Conservation (phyloP, 2,888 invertebrate genomes). For the Polyommatus icarus region DNA sequence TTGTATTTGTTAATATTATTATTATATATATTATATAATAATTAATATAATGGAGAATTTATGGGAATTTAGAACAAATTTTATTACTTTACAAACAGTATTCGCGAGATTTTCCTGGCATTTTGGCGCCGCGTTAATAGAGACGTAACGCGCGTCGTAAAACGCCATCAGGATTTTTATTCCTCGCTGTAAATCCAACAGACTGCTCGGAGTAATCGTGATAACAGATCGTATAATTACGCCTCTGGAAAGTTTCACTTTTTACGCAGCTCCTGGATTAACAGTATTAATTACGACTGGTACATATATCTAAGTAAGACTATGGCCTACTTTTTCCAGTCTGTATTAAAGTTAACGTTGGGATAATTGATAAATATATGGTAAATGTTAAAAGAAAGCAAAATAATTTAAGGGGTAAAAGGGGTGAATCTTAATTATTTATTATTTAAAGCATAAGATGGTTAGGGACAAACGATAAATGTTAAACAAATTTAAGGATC, state of each 20-base stretch:
- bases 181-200: slow-evolving; percentile 13
- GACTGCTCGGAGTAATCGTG: neutral
- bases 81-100: neutral
- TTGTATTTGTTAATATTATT: too few species aligned
- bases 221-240: neutral
- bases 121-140: slow-evolving; percentile 16
- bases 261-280: neutral
- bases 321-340: neutral
- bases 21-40: too few species aligned
- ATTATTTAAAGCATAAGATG: too few species aligned
- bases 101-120: neutral
- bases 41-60: too few species aligned
- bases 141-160: slow-evolving; percentile 25
- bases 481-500: too few species aligned
- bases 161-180: slow-evolving; percentile 17
- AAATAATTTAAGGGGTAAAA: too few species aligned
- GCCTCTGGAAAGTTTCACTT: neutral
- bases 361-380: too few species aligned
- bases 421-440: too few species aligned
- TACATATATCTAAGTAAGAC: neutral
- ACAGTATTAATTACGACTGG: neutral
- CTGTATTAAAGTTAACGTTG: too few species aligned
- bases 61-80: neutral
- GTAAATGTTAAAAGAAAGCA: too few species aligned
- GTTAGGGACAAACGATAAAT: too few species aligned